A percentile compares a stretch with the other conserved stretches of the same genome.
Conservation (phyloP, 2,888 invertebrate genomes). For the Polymixis lichenea region DNA sequence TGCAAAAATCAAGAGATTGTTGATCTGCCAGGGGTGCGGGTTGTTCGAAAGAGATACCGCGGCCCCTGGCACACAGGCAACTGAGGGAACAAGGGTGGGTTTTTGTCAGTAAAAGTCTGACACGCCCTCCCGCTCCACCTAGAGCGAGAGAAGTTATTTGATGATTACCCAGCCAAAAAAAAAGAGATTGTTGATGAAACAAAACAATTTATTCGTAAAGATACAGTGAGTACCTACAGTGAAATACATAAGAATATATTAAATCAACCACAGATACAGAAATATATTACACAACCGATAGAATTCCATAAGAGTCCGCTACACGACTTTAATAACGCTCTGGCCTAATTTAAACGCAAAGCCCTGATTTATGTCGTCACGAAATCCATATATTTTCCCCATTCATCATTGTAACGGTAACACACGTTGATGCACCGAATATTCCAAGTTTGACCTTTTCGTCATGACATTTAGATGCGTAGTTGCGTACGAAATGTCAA, state of each 20-base stretch:
- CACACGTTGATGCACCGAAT: slow-evolving; percentile 56
- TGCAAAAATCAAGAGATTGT: slow-evolving; percentile 10
- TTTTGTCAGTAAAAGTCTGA: too few relatives aligned
- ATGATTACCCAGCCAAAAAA: too few relatives aligned
- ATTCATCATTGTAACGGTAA: slow-evolving; percentile 67
- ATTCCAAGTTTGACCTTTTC: slow-evolving; percentile 78
- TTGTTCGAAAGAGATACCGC: too few relatives aligned
- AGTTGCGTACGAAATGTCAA: slow-evolving; percentile 86
- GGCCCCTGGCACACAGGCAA: too few relatives aligned
- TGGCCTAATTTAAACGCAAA: slow-evolving; percentile 59
- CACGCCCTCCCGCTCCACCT: too few relatives aligned
- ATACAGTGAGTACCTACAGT: background rate
- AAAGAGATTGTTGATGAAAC: too few relatives aligned
- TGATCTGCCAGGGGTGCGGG: too few relatives aligned
- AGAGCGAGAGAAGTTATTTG: too few relatives aligned
- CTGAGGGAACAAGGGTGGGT: too few relatives aligned
- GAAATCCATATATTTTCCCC: slow-evolving; percentile 63
- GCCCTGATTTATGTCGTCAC: slow-evolving; percentile 66
- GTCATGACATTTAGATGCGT: slow-evolving; percentile 82
- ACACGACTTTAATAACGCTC: slow-evolving; percentile 52
- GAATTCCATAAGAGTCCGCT: slow-evolving; percentile 42
- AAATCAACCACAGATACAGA: background rate
- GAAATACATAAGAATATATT: slow-evolving; percentile 30
- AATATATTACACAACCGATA: slow-evolving; percentile 29
- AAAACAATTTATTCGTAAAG: slow-evolving; percentile 3